phyloP scores from a whole-genome alignment of 1,140 invertebrate genomes.

The Heliothis virescens region DNA sequence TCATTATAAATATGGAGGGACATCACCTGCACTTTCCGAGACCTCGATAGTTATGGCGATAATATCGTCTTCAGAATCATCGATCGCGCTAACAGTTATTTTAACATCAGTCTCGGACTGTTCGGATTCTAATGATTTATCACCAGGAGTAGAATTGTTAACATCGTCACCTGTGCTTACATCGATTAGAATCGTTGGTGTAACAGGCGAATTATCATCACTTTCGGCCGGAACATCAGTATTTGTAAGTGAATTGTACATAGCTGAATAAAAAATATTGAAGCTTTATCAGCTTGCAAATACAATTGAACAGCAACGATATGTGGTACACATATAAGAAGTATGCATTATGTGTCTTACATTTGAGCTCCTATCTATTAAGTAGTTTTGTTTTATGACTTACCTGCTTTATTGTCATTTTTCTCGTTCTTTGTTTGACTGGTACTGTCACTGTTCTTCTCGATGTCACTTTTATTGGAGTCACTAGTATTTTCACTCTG shows the following conservation, averaged over 20 bases:
- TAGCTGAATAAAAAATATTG: conserved; percentile 25
- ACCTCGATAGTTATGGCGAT: conserved; percentile 14
- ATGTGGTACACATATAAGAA: background rate
- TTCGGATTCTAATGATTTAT: conserved; percentile 22
- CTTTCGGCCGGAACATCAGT: background rate
- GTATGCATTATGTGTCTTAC: too few relatives aligned
- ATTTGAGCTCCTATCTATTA: conserved; percentile 7
- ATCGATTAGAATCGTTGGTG: background rate
- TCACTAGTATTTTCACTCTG: background rate
- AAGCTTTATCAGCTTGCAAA: conserved; percentile 22
- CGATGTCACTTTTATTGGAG: background rate
- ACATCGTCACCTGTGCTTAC: background rate
- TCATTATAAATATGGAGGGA: conserved; percentile 13
- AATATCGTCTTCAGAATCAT: conserved; percentile 10
- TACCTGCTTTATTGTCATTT: background rate
- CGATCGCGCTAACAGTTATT: background rate
- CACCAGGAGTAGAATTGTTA: background rate
- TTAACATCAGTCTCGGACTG: conserved; percentile 2
- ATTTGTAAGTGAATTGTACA: conserved; percentile 1
- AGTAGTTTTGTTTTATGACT: background rate
- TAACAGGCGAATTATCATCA: conserved; percentile 3
- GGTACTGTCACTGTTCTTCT: background rate
- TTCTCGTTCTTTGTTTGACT: background rate
- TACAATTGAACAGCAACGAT: conserved; percentile 12
- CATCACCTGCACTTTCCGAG: conserved; percentile 28